Evolutionary conservation across 2,888 invertebrate species (phyloP).

Genomic region (Gryllus longicercus): DNA sequence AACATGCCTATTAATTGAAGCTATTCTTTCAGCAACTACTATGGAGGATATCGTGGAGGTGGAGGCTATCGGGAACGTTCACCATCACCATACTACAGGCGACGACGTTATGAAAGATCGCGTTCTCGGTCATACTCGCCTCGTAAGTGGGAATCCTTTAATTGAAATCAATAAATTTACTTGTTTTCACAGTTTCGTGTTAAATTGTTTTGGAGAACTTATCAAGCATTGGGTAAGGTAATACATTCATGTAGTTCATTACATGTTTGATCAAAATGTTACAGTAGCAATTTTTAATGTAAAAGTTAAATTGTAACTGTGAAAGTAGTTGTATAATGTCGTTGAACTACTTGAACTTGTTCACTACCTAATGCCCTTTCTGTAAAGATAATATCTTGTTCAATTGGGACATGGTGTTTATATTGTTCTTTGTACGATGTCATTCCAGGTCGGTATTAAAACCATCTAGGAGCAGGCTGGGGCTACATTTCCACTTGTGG

Average conservation of each 20-base stretch:
- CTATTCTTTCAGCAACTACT: slow-evolving; percentile 31
- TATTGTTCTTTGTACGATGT: slow-evolving; percentile 35
- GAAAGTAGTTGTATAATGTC: neutral
- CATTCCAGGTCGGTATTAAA: slow-evolving; percentile 51
- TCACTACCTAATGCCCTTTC: neutral
- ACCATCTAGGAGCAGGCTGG: slow-evolving; percentile 26
- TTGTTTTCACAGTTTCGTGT: slow-evolving; percentile 11
- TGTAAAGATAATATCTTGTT: slow-evolving; percentile 11
- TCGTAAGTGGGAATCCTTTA: slow-evolving; percentile 59
- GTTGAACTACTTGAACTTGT: neutral
- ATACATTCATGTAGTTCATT: neutral
- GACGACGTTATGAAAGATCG: slow-evolving; percentile 69
- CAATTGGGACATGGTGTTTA: slow-evolving; percentile 12
- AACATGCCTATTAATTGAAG: no score
- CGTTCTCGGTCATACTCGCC: slow-evolving; percentile 74
- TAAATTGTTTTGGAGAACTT: neutral
- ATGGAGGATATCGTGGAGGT: slow-evolving; percentile 51
- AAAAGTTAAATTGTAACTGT: slow-evolving; percentile 5
- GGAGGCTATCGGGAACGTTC: slow-evolving; percentile 51
- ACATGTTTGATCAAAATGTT: slow-evolving; percentile 2
- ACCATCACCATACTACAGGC: slow-evolving; percentile 69
- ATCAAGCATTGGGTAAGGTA: neutral
- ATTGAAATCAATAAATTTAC: neutral
- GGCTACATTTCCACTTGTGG: slow-evolving; percentile 26
- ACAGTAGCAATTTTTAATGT: slow-evolving; percentile 12